Evolutionary conservation across 2,888 invertebrate genomes (phyloP), one percentile per base, ranked within the genome.

Genomic region (Drosophila infuscata): DNA sequence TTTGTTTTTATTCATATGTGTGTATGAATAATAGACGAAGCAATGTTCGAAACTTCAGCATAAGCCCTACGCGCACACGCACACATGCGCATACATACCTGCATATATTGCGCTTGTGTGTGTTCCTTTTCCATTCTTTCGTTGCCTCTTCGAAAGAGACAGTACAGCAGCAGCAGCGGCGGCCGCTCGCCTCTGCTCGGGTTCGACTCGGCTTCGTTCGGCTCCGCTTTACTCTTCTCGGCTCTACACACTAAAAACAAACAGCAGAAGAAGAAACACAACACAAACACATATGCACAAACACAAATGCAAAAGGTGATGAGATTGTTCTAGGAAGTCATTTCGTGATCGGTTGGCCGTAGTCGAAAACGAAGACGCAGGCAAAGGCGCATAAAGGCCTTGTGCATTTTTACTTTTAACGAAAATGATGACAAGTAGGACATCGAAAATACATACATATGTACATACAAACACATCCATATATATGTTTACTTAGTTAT

Each of bases 301-400:
- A 54, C 33, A 20, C 32, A 15, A 20, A 58, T 20, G 17, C 48
- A 46, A 36, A 54, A 35, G 25, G 35, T 35, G 32, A 36, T 54
- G 38, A 36, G 51, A 35, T 80, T 46, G 46, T 46, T 78, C 81
- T 78, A 71, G 59, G 72, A 78, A 78, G 48, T 64, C 51, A 20
- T 49, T 32, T 41, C 32, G 48, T 35, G 66, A 74, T 80, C 67
- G 53, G 15, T 15, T 46, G 46, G 15, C 25, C 25, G 15, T 2
- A 25, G 25, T 46, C 15, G 20, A 25, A 46, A 20, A 20, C 20
- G 20, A 46, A 46, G 46, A 46, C 46, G 46, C 46, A 46, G 46
- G 46, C 46, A 46, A 25, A 25, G 15, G 29, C 25, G 33, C 41
- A 52, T 8, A 15, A 51, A 30, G 48, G 57, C 46, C 41, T 67